These are phyloP conservation scores for Forbesichthys agassizii DNA, from an alignment of 2,113 vertebrate species.

Conservation along the genomic window DNA sequence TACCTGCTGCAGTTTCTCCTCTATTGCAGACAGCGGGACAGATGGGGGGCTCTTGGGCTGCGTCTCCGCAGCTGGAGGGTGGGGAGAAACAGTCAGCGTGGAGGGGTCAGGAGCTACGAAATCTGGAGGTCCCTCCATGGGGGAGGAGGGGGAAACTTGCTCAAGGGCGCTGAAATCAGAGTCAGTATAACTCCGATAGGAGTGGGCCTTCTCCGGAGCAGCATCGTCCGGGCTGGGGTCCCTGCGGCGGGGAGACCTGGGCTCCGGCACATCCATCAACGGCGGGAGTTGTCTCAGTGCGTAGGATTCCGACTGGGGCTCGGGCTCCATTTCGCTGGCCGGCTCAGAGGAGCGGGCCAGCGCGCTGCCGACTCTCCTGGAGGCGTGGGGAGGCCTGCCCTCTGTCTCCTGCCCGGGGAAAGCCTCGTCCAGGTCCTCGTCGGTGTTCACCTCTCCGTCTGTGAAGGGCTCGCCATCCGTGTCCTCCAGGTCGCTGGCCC, in stretches of 20 bases:
- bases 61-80: slow-evolving; percentile 27
- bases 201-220: slow-evolving; percentile 33
- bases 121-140: slow-evolving; percentile 71
- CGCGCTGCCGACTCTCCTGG: slow-evolving; percentile 28
- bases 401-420: slow-evolving; percentile 54
- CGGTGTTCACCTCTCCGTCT: slow-evolving; percentile 78
- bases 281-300: slow-evolving; percentile 58
- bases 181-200: slow-evolving; percentile 67
- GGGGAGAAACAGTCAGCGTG: background rate
- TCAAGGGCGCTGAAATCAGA: slow-evolving; percentile 65
- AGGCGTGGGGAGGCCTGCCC: slow-evolving; percentile 35
- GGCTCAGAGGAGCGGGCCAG: slow-evolving; percentile 66
- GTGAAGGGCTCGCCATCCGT: slow-evolving; percentile 84
- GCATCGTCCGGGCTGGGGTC: slow-evolving; percentile 25
- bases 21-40: slow-evolving; percentile 63
- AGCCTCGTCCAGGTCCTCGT: slow-evolving; percentile 82
- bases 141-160: slow-evolving; percentile 24
- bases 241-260: background rate
- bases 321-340: slow-evolving; percentile 30
- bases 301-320: background rate
- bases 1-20: slow-evolving; percentile 75
- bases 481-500: slow-evolving; percentile 92
- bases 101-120: slow-evolving; percentile 73
- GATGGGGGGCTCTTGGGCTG: slow-evolving; percentile 22
- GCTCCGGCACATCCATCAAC: slow-evolving; percentile 56